These are phyloP conservation scores for Glossosoma conforme DNA, from an alignment of 1,140 invertebrate species.

Conservation along the genomic window DNA sequence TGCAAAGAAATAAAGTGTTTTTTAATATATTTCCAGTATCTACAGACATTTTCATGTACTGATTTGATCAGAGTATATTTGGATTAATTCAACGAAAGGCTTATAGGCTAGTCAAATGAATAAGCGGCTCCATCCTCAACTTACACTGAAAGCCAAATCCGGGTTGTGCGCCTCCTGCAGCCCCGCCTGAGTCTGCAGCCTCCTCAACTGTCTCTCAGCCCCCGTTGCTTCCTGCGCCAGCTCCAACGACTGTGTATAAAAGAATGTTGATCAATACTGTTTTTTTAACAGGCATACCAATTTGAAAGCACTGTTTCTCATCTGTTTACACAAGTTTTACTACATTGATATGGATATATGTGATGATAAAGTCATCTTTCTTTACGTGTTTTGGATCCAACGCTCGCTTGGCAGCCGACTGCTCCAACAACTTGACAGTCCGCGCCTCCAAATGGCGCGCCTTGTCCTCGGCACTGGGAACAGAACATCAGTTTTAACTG, in stretches of 20 bases:
- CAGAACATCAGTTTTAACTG: too few relatives aligned
- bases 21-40: background rate
- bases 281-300: too few relatives aligned
- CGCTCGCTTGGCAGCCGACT: too few relatives aligned
- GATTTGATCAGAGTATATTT: background rate
- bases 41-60: background rate
- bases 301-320: too few relatives aligned
- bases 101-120: background rate
- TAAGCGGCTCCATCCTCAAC: slow-evolving; percentile 26
- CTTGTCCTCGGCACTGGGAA: too few relatives aligned
- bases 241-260: slow-evolving; percentile 75
- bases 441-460: too few relatives aligned
- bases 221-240: slow-evolving; percentile 95
- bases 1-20: background rate
- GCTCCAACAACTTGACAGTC: too few relatives aligned
- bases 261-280: too few relatives aligned
- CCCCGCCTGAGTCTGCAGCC: slow-evolving; percentile 85
- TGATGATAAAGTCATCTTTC: too few relatives aligned
- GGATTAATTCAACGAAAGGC: background rate
- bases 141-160: slow-evolving; percentile 89
- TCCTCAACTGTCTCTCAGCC: slow-evolving; percentile 84
- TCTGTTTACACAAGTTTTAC: too few relatives aligned
- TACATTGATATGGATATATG: too few relatives aligned
- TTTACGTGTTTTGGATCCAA: too few relatives aligned
- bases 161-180: slow-evolving; percentile 85